Evolutionary conservation across 2,113 vertebrate species (phyloP), one percentile per base, ranked within the genome.

Genomic region (Anser brachyrhynchus): DNA sequence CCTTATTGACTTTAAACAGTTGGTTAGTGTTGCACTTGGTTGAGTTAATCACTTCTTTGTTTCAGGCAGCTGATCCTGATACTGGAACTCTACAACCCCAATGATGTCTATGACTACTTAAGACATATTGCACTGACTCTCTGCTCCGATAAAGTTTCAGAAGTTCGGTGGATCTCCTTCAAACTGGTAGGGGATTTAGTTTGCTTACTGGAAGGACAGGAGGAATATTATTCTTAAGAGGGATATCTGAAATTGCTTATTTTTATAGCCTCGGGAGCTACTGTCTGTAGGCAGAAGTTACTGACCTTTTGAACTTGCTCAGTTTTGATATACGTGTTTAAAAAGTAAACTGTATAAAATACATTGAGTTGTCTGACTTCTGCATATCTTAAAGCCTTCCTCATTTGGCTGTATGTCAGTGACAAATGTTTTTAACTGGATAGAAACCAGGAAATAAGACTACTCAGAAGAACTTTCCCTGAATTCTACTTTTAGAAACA

Each of bases 101-200:
- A 76, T 23, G 98, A 98, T 33, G 96, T 98, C 17, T 97, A 98
- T 26, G 97, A 97, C 79, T 97, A 98, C 78, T 80, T 98, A 46
- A 90, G 97, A 54, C 97, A 97, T 10, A 96, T 98, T 75, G 98
- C 98, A 39, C 87, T 98, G 5, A 98, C 96, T 46, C 97, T 98
- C 21, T 98, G 98, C 93, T 98, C 98, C 2, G 98, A 98, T 93
- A 97, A 97, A 95, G 97, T 98, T 13, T 97, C 98, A 10, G 97
- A 98, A 96, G 98, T 98, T 61, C 96, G 97, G 61, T 98, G 98
- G 97, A 97, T 98, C 91, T 98, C 98, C 81, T 98, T 98, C 97
- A 98, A 75, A 59, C 96, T 98, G 97, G 98, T 98, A 98, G 94
- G 97, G 67, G 23, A 6, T 62, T 80, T 28, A 54, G 46, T 76